Conservation (phyloP, 2,797 vertebrate genomes). For the Linurgus olivaceus region DNA sequence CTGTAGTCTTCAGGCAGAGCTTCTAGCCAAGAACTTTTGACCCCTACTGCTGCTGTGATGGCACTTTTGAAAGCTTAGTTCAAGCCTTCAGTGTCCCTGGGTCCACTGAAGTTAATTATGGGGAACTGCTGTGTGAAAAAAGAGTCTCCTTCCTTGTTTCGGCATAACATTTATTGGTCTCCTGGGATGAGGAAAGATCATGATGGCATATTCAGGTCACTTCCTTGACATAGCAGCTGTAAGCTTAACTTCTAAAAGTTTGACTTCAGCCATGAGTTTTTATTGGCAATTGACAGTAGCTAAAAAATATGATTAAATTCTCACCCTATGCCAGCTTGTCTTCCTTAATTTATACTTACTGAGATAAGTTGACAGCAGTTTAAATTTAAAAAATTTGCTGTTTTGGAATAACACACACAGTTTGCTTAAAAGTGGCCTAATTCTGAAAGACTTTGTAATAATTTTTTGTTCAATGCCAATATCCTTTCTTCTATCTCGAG, state of each 20-base stretch:
- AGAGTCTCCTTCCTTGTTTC: not conserved
- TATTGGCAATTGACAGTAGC: conserved; percentile 41
- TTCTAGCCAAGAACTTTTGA: not conserved
- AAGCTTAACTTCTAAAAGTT: conserved; percentile 50
- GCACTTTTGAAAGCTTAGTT: conserved; percentile 27
- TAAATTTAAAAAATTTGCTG: not conserved
- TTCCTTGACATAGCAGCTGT: not conserved
- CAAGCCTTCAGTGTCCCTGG: not conserved
- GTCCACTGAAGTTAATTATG: conserved; percentile 40
- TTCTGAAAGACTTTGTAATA: not conserved
- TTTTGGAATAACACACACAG: conserved; percentile 2
- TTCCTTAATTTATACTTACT: conserved; percentile 31
- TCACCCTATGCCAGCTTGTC: conserved; percentile 24
- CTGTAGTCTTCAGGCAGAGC: not conserved
- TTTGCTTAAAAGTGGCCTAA: conserved; percentile 18
- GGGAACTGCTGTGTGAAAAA: not conserved
- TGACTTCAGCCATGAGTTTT: conserved; percentile 14
- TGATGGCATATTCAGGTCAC: conserved; percentile 30
- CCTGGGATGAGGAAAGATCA: not conserved
- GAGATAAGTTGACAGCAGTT: conserved; percentile 14
- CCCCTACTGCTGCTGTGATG: not conserved
- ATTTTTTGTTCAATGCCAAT: not conserved
- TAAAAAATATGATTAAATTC: conserved; percentile 49
- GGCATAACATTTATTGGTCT: not conserved
- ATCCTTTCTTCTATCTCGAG: not conserved